Conservation (phyloP, 2,113 vertebrate genomes). For the Petrocephalus microphthalmus region DNA sequence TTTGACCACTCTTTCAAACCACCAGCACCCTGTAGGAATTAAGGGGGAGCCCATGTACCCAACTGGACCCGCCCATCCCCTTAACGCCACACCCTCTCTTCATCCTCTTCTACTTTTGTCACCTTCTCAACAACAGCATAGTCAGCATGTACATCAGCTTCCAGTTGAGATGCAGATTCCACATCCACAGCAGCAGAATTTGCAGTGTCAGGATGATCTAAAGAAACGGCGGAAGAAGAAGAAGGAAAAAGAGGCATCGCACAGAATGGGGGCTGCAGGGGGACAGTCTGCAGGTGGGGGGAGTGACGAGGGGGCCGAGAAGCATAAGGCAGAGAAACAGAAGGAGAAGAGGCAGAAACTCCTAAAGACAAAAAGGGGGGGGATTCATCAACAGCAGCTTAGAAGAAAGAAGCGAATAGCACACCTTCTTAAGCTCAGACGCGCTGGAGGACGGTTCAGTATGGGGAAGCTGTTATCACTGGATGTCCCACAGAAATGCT, state of each 20-base stretch:
- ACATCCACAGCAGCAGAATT: slow-evolving; percentile 53
- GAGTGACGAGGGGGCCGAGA: slow-evolving; percentile 31
- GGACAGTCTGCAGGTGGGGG: slow-evolving; percentile 46
- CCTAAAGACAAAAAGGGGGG: slow-evolving; percentile 51
- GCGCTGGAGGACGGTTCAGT: slow-evolving; percentile 55
- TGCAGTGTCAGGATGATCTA: slow-evolving; percentile 51
- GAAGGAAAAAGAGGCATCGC: slow-evolving; percentile 60
- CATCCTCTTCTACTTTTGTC: slow-evolving; percentile 62
- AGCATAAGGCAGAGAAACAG: slow-evolving; percentile 43
- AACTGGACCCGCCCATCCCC: slow-evolving; percentile 57
- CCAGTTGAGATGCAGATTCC: slow-evolving; percentile 58
- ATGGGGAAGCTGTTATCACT: slow-evolving; percentile 59
- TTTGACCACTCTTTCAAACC: slow-evolving; percentile 56
- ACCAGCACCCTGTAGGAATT: slow-evolving; percentile 63
- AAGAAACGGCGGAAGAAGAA: slow-evolving; percentile 64
- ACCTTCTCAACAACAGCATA: slow-evolving; percentile 57
- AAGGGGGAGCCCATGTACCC: slow-evolving; percentile 70
- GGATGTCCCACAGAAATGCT: slow-evolving; percentile 63
- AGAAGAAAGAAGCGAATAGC: slow-evolving; percentile 56
- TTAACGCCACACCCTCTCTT: slow-evolving; percentile 62
- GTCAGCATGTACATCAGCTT: slow-evolving; percentile 38
- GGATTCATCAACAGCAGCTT: slow-evolving; percentile 46
- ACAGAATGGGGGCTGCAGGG: slow-evolving; percentile 49
- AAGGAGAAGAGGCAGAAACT: slow-evolving; percentile 47
- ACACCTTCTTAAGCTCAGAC: slow-evolving; percentile 59